These are phyloP conservation scores for Tympanoctomys barrerae DNA, from an alignment of 2,797 vertebrate genomes.

Conservation along the genomic window DNA sequence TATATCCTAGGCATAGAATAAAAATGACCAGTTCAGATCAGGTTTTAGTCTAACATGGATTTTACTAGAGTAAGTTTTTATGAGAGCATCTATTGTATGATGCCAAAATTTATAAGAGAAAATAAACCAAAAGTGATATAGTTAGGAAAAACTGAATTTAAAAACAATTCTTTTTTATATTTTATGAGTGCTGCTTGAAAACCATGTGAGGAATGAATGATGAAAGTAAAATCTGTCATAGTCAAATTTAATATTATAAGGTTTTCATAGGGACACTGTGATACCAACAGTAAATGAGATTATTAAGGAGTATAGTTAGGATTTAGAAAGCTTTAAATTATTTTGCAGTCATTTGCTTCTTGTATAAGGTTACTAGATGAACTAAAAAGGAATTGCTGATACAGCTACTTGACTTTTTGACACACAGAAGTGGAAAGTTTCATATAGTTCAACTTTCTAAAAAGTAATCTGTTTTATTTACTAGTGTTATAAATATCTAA, in stretches of 20 bases:
- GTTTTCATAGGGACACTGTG: neutral
- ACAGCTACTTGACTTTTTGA: constrained; percentile 17
- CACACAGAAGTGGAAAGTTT: constrained; percentile 6
- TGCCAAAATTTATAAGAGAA: neutral
- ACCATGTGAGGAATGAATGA: constrained; percentile 4
- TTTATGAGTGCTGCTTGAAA: constrained; percentile 19
- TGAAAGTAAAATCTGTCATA: constrained; percentile 41
- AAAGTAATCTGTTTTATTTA: constrained; percentile 45
- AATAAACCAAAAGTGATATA: constrained; percentile 45
- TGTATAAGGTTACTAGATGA: constrained; percentile 29
- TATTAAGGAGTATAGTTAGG: neutral
- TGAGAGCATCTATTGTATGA: neutral
- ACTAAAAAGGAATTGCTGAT: neutral
- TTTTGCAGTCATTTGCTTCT: constrained; percentile 35
- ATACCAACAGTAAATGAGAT: neutral
- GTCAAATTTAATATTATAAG: constrained; percentile 24
- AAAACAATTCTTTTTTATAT: neutral
- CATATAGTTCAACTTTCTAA: constrained; percentile 11
- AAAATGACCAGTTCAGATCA: constrained; percentile 39
- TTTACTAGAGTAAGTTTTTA: constrained; percentile 27
- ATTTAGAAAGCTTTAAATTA: constrained; percentile 28
- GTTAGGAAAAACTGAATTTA: neutral
- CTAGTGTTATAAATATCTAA: constrained; percentile 53
- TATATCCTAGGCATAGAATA: neutral
- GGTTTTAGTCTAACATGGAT: neutral